Evolutionary conservation across 2,797 vertebrate species (phyloP), one percentile per base, ranked within the genome.

Genomic region (Thripadectes ignobilis): DNA sequence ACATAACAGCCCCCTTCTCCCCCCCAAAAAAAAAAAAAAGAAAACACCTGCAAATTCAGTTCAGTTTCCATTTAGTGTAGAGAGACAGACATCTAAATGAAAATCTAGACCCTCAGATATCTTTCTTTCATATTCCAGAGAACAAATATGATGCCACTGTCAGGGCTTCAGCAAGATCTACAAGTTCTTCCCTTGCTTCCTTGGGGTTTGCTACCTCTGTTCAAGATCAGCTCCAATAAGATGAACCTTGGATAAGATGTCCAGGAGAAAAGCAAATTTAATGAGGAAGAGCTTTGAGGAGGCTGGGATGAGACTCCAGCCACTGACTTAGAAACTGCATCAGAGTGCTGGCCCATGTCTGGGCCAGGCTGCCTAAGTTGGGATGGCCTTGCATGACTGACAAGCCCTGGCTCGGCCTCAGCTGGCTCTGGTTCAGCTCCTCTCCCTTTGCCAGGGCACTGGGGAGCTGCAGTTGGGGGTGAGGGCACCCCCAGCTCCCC

Each of bases 61-160:
- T 89, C 74, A 76, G 22, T 73, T 91, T 89, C 55, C 39, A 85
- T 76, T 78, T 57, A 57, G 11, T 46, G 45, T 36, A 79, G 71
- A 88, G 67, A 79, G 39, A 88, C 74, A 85, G 91, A 93, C 75
- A 95, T 95, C 95, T 96, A 96, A 96, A 96, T 96, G 89, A 96
- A 96, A 96, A 96, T 96, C 94, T 95, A 63, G 67, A 77, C 52
- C 15, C 19, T 91, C 81, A 38, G 67, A 65, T 92, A 85, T 87
- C 91, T 92, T 92, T 88, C 59, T 91, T 96, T 93, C 71, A 57
- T 85, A 92, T 6, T 77, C 5, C 27, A 62, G 8, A 41, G 78
- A 71, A 87, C 32, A 45, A 92, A 82, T 73, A 79, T n/a, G 59
- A 93, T 67, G 34, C 48, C 41, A 38, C 76, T 73, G 69, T 71